Conservation (phyloP, 2,797 vertebrate species). For the Platalea minor region DNA sequence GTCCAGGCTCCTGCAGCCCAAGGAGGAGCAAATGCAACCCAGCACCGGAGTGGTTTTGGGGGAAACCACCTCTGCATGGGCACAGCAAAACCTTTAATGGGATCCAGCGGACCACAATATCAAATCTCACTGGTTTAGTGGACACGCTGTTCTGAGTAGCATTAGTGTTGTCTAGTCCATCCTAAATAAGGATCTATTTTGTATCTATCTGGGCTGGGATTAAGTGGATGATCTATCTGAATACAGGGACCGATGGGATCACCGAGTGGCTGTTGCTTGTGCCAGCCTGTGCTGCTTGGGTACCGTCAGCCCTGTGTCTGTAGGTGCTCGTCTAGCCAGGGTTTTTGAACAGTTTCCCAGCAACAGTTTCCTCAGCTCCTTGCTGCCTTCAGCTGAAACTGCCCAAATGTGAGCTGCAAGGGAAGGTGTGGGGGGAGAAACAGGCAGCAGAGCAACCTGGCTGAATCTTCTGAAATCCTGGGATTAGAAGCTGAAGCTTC, state of each 20-base stretch:
- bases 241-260: not conserved
- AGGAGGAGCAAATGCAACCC: not conserved
- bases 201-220: not conserved
- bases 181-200: not conserved
- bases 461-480: not conserved
- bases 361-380: constrained; percentile 35
- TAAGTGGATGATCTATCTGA: not conserved
- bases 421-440: not conserved
- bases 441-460: not conserved
- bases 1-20: not conserved
- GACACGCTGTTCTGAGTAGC: not conserved
- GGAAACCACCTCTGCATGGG: not conserved
- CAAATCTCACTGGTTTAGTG: not conserved
- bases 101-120: not conserved
- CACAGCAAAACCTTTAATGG: not conserved
- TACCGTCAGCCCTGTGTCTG: not conserved
- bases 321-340: not conserved
- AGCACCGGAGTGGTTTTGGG: not conserved
- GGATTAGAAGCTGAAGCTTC: not conserved
- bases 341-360: constrained; percentile 47
- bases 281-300: not conserved
- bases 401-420: not conserved
- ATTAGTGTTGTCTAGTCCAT: not conserved
- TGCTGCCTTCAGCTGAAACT: constrained; percentile 14
- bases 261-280: fast-evolving